Percentiles rank a stretch among this genome's conserved stretches.
These are phyloP conservation scores for Lepisosteus osseus DNA, from an alignment of 2,113 vertebrate genomes.

Conservation along the genomic window DNA sequence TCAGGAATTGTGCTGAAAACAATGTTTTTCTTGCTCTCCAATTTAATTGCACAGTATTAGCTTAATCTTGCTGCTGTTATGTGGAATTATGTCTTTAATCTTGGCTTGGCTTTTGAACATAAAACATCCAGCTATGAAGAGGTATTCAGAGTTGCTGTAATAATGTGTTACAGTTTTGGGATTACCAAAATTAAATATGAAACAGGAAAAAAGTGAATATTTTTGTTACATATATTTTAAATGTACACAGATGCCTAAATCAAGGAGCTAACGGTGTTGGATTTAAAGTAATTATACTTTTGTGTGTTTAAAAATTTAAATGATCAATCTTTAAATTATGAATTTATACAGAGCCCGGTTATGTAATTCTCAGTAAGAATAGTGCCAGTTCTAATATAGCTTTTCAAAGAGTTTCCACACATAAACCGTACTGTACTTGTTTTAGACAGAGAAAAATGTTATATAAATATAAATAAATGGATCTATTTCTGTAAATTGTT, in stretches of 20 bases:
- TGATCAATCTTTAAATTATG: constrained; percentile 41
- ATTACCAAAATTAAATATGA: constrained; percentile 60
- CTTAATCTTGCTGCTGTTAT: constrained; percentile 54
- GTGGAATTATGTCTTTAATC: constrained; percentile 55
- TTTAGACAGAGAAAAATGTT: constrained; percentile 67
- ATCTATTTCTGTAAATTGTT: constrained; percentile 64
- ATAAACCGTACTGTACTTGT: constrained; percentile 69
- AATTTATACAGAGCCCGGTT: constrained; percentile 52
- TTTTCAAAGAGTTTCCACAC: constrained; percentile 57
- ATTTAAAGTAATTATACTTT: constrained; percentile 48
- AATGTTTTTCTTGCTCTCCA: constrained; percentile 49
- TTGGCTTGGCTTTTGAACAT: constrained; percentile 41
- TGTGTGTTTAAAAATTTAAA: constrained; percentile 47
- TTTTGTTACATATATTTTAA: constrained; percentile 53
- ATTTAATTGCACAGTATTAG: constrained; percentile 72
- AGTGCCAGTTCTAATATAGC: constrained; percentile 76
- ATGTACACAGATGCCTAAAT: constrained; percentile 50
- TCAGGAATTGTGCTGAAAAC: constrained; percentile 50
- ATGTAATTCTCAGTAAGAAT: constrained; percentile 67
- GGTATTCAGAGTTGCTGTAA: constrained; percentile 48
- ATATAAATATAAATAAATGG: constrained; percentile 62
- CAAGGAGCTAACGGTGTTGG: constrained; percentile 40
- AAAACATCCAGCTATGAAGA: constrained; percentile 44
- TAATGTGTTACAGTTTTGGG: constrained; percentile 51
- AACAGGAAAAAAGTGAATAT: constrained; percentile 39